phyloP scores from a whole-genome alignment of 1,140 invertebrate species.

The Lepidurus packardi region DNA sequence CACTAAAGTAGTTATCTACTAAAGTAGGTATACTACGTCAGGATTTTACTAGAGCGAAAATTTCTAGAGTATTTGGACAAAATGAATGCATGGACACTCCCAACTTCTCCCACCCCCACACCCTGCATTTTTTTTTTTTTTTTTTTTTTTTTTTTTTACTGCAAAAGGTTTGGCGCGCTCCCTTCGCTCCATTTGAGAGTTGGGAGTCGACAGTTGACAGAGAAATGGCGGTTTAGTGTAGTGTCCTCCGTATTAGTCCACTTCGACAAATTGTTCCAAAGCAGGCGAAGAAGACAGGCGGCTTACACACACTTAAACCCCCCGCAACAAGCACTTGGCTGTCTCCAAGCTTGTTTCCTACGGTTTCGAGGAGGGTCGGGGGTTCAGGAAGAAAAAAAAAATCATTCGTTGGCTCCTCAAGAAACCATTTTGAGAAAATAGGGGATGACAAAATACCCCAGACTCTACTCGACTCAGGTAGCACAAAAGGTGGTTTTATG shows the following conservation, averaged over 20 bases:
- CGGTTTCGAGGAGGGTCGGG: not conserved
- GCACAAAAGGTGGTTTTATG: conserved; percentile 18
- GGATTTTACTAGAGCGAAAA: not conserved
- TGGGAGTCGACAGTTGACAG: no score
- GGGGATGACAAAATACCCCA: not conserved
- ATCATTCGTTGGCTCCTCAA: not conserved
- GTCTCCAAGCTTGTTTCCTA: not conserved
- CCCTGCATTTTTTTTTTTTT: no score
- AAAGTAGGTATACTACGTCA: not conserved
- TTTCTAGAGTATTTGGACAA: no score
- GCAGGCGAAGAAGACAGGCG: not conserved
- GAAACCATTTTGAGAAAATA: conserved; percentile 1
- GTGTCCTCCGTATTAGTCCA: no score
- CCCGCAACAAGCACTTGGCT: not conserved
- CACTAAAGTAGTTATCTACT: not conserved
- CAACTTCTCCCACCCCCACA: no score
- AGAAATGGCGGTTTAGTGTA: no score
- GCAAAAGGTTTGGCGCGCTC: no score
- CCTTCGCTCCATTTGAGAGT: no score
- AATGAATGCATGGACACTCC: no score
- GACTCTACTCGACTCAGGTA: not conserved
- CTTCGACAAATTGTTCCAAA: not conserved
- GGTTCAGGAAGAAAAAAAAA: not conserved
- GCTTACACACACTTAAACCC: conserved; percentile 19
- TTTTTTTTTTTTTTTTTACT: no score